phyloP scores from a whole-genome alignment of 1,140 invertebrate genomes.

The Bombus fervidus region DNA sequence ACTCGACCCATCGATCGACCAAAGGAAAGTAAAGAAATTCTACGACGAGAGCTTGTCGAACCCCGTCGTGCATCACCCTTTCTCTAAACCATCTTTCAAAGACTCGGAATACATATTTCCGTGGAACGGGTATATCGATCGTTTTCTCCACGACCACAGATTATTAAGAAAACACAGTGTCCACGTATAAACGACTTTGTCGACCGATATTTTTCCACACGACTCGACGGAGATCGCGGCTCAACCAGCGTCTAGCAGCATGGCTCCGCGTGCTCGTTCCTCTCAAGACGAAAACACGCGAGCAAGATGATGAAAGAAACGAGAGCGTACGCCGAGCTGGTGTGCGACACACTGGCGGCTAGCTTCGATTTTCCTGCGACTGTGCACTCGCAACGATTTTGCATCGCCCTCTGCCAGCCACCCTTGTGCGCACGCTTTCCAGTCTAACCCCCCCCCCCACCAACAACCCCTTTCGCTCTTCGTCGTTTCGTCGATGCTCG shows the following conservation, averaged over 20 bases:
- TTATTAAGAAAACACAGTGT: background rate
- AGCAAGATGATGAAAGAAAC: constrained; percentile 5
- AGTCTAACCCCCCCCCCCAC: background rate
- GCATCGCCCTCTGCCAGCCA: constrained; percentile 25
- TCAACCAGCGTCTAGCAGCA: constrained; percentile 43
- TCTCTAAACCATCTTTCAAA: background rate
- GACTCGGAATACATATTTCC: too few relatives aligned
- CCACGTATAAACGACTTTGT: fast-evolving
- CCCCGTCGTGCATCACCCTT: background rate
- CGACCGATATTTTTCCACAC: background rate
- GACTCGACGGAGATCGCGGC: background rate
- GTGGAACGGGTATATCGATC: background rate
- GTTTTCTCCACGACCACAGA: background rate
- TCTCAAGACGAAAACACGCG: background rate
- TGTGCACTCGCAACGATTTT: constrained; percentile 65
- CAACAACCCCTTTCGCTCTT: background rate
- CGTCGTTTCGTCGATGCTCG: background rate
- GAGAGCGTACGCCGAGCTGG: constrained; percentile 41
- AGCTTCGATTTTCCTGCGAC: constrained; percentile 66
- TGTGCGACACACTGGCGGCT: constrained; percentile 33
- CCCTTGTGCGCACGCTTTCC: constrained; percentile 35
- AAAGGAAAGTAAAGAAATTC: too few relatives aligned
- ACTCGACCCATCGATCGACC: background rate
- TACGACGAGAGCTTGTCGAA: too few relatives aligned
- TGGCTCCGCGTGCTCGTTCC: constrained; percentile 6